These are phyloP conservation scores for Vulpes ferrilata DNA, from an alignment of 2,113 vertebrate species.

Conservation along the genomic window DNA sequence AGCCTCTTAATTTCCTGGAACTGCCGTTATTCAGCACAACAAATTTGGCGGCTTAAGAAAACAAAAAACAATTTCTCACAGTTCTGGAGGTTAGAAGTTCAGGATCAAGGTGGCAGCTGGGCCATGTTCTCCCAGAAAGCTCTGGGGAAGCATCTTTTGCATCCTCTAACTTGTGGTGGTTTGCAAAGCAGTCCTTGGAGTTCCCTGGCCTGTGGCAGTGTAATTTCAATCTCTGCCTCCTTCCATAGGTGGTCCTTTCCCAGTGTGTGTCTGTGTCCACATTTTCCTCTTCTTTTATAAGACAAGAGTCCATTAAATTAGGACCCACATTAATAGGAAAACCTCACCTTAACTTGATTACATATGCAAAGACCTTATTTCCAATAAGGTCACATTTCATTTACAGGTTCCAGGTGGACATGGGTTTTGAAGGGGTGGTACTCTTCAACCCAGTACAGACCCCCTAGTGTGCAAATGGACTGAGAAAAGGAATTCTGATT, in stretches of 20 bases:
- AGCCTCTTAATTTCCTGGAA: neutral
- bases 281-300: neutral
- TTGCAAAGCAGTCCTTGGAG: neutral
- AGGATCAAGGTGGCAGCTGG: neutral
- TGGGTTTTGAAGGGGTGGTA: neutral
- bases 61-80: neutral
- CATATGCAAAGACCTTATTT: neutral
- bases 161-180: neutral
- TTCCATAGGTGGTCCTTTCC: neutral
- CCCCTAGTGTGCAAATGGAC: neutral
- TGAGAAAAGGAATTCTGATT: neutral
- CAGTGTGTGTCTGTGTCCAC: neutral
- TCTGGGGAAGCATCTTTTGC: neutral
- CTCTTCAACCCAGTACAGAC: neutral
- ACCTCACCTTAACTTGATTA: neutral
- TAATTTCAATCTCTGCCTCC: neutral
- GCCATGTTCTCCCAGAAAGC: neutral
- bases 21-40: neutral
- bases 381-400: neutral
- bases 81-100: neutral
- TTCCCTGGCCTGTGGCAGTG: neutral
- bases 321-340: neutral
- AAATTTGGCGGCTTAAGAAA: neutral
- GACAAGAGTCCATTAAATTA: neutral
- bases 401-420: neutral